A percentile compares a stretch with the other conserved stretches of the same genome.
Evolutionary conservation across 2,113 vertebrate species (phyloP).

Genomic region (Crypturellus undulatus): DNA sequence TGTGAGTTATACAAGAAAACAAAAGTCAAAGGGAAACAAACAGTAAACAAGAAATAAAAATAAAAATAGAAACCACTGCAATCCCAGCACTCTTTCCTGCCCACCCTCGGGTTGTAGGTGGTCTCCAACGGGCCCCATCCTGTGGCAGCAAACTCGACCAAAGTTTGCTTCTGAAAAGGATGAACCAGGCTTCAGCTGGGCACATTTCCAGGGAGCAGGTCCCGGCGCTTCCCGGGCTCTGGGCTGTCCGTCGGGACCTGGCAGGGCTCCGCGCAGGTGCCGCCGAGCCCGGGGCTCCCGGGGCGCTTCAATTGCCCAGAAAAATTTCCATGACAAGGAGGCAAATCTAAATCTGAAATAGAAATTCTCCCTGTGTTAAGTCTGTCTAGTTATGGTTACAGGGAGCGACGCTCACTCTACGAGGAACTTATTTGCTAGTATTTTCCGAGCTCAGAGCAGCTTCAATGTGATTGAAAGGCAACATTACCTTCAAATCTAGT

Average conservation of each 20-base stretch:
- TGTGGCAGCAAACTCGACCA: too few relatives aligned
- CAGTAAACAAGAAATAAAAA: neutral
- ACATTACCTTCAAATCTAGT: neutral
- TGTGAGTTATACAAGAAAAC: rapidly evolving
- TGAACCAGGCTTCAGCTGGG: neutral
- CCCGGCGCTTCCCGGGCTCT: neutral
- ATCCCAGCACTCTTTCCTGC: neutral
- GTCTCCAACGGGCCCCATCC: neutral
- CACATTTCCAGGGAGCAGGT: neutral
- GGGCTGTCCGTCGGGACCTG: too few relatives aligned
- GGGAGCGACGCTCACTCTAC: neutral
- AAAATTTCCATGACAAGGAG: neutral
- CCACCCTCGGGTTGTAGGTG: neutral
- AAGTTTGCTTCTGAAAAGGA: neutral
- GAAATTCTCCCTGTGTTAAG: neutral
- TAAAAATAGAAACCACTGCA: neutral
- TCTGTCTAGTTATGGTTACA: neutral
- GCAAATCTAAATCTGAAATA: neutral
- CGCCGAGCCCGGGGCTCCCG: neutral
- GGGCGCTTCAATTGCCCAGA: neutral
- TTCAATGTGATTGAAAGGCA: neutral
- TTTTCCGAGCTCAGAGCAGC: neutral
- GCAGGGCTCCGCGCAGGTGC: neutral
- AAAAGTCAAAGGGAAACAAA: neutral
- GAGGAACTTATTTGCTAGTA: neutral